Conservation (phyloP, 35 echinoderm and acorn worm species). For the Apostichopus parvimensis region DNA sequence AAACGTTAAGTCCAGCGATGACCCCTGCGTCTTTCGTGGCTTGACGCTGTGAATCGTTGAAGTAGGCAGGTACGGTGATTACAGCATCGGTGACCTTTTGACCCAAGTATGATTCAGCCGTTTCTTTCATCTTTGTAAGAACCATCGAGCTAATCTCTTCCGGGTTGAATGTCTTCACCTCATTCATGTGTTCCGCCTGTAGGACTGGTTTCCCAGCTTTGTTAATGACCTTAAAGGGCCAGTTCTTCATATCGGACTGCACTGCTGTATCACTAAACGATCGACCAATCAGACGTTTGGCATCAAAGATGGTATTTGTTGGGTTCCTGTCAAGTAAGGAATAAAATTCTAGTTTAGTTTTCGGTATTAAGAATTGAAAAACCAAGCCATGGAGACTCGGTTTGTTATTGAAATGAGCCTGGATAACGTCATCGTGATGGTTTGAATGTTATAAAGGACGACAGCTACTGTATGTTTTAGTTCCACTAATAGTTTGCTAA, state of each 20-base stretch:
- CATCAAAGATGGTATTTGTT: conserved; percentile 74
- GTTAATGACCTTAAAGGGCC: conserved; percentile 72
- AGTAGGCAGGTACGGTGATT: conserved; percentile 81
- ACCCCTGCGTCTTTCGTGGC: conserved; percentile 87
- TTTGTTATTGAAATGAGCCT: no score
- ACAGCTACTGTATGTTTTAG: no score
- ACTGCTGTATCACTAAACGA: conserved; percentile 70
- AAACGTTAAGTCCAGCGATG: conserved; percentile 86
- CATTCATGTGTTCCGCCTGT: not conserved
- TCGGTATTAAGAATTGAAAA: no score
- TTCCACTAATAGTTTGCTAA: no score
- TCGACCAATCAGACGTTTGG: conserved; percentile 85
- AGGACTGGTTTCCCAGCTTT: conserved; percentile 26
- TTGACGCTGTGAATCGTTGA: conserved; percentile 76
- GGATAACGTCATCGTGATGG: no score
- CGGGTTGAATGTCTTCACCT: conserved; percentile 41
- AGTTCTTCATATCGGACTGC: conserved; percentile 90
- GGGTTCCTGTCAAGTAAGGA: not conserved
- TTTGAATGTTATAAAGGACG: not conserved
- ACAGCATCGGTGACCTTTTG: conserved; percentile 76
- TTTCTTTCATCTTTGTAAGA: conserved; percentile 54
- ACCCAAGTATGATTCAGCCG: conserved; percentile 59
- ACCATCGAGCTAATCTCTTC: conserved; percentile 60
- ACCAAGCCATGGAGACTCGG: no score
- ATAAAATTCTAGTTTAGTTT: not conserved